phyloP scores from a whole-genome alignment of 1,140 invertebrate species.

The Sitophilus oryzae region DNA sequence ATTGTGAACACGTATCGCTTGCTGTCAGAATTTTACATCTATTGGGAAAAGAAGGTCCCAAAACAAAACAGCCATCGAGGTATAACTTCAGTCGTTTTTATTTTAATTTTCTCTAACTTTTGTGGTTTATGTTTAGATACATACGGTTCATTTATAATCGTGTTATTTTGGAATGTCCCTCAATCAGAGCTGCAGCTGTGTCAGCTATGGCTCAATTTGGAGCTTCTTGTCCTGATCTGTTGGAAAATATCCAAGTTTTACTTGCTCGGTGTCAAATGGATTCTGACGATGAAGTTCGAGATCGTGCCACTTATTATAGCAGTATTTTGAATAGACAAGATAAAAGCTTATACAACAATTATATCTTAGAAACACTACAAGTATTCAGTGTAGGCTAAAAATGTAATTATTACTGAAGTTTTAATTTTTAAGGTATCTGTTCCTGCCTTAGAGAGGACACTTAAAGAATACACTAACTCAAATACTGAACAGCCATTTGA shows the following conservation, averaged over 20 bases:
- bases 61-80: conserved; percentile 85
- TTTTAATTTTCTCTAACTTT: neutral
- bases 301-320: conserved; percentile 96
- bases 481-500: conserved; percentile 78
- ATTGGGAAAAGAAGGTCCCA: conserved; percentile 94
- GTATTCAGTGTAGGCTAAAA: conserved; percentile 39
- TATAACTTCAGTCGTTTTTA: conserved; percentile 19
- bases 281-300: conserved; percentile 96
- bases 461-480: conserved; percentile 76
- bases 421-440: conserved; percentile 61
- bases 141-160: conserved; percentile 99
- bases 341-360: conserved; percentile 68
- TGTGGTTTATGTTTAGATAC: conserved; percentile 54
- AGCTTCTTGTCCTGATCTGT: conserved; percentile 84
- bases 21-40: conserved; percentile 96
- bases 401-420: conserved; percentile 1
- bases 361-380: conserved; percentile 72
- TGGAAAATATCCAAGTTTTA: conserved; percentile 80
- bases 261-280: conserved; percentile 89
- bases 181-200: conserved; percentile 92
- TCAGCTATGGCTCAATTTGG: conserved; percentile 97
- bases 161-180: conserved; percentile 93
- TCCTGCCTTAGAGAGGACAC: conserved; percentile 77
- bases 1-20: conserved; percentile 95
- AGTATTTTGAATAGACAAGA: conserved; percentile 67